A percentile compares a stretch with the other conserved stretches of the same genome.
These are phyloP conservation scores for Phylloscopus trochilus DNA, from an alignment of 2,113 vertebrate genomes.

Conservation along the genomic window DNA sequence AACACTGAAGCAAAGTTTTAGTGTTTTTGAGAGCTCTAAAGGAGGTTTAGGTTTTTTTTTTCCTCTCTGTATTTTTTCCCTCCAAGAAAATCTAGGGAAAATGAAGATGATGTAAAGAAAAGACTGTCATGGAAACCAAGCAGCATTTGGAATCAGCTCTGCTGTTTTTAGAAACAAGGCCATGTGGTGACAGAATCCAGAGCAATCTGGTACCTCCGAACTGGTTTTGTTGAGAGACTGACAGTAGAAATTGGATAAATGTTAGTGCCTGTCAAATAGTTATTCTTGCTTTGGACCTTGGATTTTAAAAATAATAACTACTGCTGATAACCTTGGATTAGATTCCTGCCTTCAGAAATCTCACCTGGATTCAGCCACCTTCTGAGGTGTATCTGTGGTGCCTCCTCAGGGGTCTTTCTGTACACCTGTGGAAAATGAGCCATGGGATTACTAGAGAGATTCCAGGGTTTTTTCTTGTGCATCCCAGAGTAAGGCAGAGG, in stretches of 20 bases:
- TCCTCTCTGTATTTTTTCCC: not conserved
- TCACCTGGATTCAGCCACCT: not conserved
- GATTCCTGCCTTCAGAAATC: not conserved
- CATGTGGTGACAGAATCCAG: not conserved
- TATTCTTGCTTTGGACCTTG: not conserved
- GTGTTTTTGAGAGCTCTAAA: not conserved
- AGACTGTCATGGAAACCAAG: constrained; percentile 24
- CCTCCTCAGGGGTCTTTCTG: not conserved
- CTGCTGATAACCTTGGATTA: not conserved
- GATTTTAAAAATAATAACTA: too few species aligned
- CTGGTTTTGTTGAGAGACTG: not conserved
- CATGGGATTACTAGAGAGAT: not conserved
- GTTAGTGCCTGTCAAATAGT: not conserved
- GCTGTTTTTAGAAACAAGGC: constrained; percentile 5
- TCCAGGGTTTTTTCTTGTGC: not conserved
- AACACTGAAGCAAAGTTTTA: not conserved
- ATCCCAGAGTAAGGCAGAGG: not conserved
- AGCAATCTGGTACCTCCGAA: constrained; percentile 16
- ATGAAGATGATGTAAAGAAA: not conserved
- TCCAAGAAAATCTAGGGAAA: not conserved
- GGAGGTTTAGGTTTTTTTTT: not conserved
- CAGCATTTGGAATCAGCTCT: not conserved
- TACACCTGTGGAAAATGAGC: not conserved
- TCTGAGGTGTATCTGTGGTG: rapidly evolving
- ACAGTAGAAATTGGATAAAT: not conserved